phyloP scores from a whole-genome alignment of 2,113 vertebrate genomes.

The Campylomormyrus tamandua region DNA sequence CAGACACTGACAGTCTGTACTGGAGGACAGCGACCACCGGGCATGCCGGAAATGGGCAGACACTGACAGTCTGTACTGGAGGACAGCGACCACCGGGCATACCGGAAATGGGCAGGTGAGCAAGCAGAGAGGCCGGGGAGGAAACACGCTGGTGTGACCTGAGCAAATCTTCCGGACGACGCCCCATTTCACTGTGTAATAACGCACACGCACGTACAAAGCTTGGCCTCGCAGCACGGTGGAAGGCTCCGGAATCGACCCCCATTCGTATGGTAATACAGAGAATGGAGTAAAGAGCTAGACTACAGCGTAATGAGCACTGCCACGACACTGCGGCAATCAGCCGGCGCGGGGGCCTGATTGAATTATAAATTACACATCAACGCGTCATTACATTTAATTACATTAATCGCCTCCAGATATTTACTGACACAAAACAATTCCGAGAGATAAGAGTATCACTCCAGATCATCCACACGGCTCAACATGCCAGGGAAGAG shows the following conservation, averaged over 20 bases:
- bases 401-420: conserved; percentile 66
- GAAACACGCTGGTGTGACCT: background rate
- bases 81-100: background rate
- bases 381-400: conserved; percentile 66
- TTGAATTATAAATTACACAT: conserved; percentile 72
- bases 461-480: conserved; percentile 36
- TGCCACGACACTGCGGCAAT: conserved; percentile 55
- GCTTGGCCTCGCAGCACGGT: background rate
- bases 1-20: background rate
- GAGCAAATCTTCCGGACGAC: background rate
- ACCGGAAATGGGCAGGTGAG: background rate
- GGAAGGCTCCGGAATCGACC: conserved; percentile 19
- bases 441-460: conserved; percentile 60
- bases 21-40: background rate
- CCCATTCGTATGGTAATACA: conserved; percentile 60
- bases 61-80: background rate
- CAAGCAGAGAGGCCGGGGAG: background rate
- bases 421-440: conserved; percentile 74
- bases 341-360: conserved; percentile 54
- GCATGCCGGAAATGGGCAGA: background rate
- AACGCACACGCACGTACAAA: conserved; percentile 31
- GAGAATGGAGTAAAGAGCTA: conserved; percentile 41
- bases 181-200: conserved; percentile 23
- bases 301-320: conserved; percentile 32
- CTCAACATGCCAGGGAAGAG: background rate